phyloP scores from a whole-genome alignment of 2,797 vertebrate species.

The Cossypha niveicapilla region DNA sequence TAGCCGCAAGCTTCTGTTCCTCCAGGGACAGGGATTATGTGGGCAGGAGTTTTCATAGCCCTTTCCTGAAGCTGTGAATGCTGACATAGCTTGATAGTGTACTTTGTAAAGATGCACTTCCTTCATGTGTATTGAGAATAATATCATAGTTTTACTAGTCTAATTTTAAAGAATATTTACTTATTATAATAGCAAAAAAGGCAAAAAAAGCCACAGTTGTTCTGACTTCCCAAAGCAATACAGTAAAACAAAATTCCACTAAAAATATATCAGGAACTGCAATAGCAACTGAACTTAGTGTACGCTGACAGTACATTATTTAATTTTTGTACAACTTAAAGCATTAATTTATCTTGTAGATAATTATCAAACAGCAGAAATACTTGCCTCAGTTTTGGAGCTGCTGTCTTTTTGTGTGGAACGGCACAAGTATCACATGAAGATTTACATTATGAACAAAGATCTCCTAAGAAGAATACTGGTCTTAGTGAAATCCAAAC shows the following conservation, averaged over 20 bases:
- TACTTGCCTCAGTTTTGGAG: constrained; percentile 93
- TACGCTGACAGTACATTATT: accelerated
- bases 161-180: neutral
- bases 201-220: neutral
- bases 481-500: constrained; percentile 96
- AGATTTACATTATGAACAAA: constrained; percentile 95
- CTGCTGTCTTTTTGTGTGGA: constrained; percentile 96
- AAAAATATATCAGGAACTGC: neutral
- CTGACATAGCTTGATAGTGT: neutral
- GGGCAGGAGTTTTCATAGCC: neutral
- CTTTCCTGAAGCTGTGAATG: neutral
- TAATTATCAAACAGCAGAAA: constrained; percentile 95
- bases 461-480: constrained; percentile 91
- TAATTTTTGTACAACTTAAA: neutral
- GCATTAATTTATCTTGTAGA: constrained; percentile 75
- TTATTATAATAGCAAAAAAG: neutral
- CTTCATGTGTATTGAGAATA: too few species aligned
- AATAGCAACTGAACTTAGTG: neutral
- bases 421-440: constrained; percentile 95
- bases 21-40: neutral
- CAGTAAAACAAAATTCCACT: neutral
- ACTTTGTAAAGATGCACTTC: neutral
- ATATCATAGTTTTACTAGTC: neutral
- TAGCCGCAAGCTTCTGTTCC: neutral
- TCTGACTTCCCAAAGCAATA: neutral